Evolutionary conservation across 2,888 invertebrate genomes (phyloP).

Genomic region (Endomychus coccineus): DNA sequence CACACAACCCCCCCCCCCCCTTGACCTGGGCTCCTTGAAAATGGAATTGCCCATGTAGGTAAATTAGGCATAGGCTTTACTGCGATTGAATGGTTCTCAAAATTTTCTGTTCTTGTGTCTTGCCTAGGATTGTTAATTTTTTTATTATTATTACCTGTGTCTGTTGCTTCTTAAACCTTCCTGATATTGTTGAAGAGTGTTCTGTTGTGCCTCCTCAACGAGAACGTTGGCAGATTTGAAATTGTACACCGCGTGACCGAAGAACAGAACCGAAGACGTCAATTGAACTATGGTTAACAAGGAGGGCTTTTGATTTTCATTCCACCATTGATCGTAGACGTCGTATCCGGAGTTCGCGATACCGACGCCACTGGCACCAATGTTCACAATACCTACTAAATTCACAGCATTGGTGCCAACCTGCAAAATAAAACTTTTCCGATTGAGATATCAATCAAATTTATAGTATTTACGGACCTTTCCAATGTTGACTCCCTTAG

Average conservation of each 20-base stretch:
- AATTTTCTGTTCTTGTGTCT: no score
- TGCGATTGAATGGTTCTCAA: no score
- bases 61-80: no score
- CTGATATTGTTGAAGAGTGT: conserved; percentile 47
- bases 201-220: conserved; percentile 49
- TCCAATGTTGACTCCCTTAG: conserved; percentile 36
- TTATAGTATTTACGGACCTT: no score
- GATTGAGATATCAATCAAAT: no score
- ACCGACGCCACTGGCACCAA: conserved; percentile 32
- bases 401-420: conserved; percentile 27
- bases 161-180: conserved; percentile 49
- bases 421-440: no score
- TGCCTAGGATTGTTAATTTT: no score
- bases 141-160: conserved; percentile 42
- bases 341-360: conserved; percentile 32
- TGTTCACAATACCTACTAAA: conserved; percentile 29
- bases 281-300: conserved; percentile 42
- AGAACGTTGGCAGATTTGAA: conserved; percentile 31
- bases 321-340: conserved; percentile 30
- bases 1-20: no score
- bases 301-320: conserved; percentile 33
- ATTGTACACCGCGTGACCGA: conserved; percentile 34
- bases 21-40: no score
- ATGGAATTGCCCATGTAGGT: no score
- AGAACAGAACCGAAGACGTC: conserved; percentile 33